These are phyloP conservation scores for Catalaphyllia jardinei DNA, from an alignment of 64 coral and sea anemone genomes.

Conservation along the genomic window DNA sequence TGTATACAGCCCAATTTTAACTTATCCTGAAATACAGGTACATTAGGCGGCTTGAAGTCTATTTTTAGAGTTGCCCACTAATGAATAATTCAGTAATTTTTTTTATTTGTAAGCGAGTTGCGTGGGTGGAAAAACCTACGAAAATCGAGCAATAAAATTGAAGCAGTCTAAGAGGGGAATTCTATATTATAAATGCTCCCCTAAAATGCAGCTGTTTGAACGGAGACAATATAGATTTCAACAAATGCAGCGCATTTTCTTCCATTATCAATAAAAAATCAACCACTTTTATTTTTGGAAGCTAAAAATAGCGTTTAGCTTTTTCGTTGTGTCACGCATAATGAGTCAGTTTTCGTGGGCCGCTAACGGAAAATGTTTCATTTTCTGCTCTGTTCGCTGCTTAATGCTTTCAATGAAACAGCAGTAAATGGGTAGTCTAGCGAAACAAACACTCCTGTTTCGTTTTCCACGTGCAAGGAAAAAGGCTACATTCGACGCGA, in stretches of 20 bases:
- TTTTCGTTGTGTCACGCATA: slow-evolving; percentile 11
- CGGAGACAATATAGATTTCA: background rate
- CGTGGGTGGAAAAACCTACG: slow-evolving; percentile 25
- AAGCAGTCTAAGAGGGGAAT: slow-evolving; percentile 25
- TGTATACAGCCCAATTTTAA: background rate
- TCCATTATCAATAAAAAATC: slow-evolving; percentile 10
- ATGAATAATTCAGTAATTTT: slow-evolving; percentile 44
- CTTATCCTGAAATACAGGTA: background rate
- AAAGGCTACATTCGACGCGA: background rate
- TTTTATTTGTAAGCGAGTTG: slow-evolving; percentile 20
- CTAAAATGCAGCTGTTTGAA: slow-evolving; percentile 37
- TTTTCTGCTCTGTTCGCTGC: background rate
- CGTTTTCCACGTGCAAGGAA: background rate
- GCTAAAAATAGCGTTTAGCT: slow-evolving; percentile 32
- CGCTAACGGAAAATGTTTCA: slow-evolving; percentile 12
- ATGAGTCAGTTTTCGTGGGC: slow-evolving; percentile 32
- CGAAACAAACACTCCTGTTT: background rate
- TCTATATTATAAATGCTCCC: slow-evolving; percentile 31
- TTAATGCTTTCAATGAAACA: background rate
- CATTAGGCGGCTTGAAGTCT: background rate
- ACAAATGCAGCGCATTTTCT: slow-evolving; percentile 1
- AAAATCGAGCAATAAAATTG: slow-evolving; percentile 56
- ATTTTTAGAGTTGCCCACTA: slow-evolving; percentile 13
- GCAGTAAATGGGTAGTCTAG: background rate
- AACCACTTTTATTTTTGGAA: slow-evolving; percentile 6